Base-by-base conservation (phyloP, 35 echinoderm and acorn worm species). In the Strongylocentrotus purpuratus region DNA sequence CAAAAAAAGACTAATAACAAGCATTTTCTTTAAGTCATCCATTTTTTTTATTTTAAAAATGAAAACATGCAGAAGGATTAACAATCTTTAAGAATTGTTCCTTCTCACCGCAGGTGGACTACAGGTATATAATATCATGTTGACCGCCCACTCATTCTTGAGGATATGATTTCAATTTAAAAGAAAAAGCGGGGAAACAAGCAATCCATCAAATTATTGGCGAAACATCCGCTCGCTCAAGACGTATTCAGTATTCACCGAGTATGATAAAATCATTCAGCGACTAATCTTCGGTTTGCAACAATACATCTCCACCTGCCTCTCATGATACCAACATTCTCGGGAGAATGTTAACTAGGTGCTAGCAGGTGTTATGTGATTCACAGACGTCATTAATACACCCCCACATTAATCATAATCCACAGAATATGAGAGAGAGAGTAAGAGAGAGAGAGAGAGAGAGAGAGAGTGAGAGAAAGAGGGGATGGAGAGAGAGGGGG, bases 321-420 rank as follows among this genome's bases (percentile, higher is more conserved):
- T 78, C 28, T 22, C 65, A 78, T 22, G 22, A 28, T 28, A 78
- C 25, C 0, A 78, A 55, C 50, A 55, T 55, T 55, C 50, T 78
- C 65, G 8, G 65, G 65, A 78, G 65, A 78, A 78, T 78, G 65
- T 78, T 78, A 78, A 78, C 65, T 78, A 78, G 65, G 65, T 78
- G 22, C 65, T 78, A 78, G 65, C 65, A 78, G 65, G 65, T 78
- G 65, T 78, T 78, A 8, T n/a, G 25, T 78, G 28, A 28, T 22
- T 15, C 28, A n/a, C 65, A 78, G 28, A 78, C 65, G 65, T 78
- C 22, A 78, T 7, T 18, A 22, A 78, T 7, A 78, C 65, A 78
- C 52, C 52, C 65, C 65, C 65, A n/a, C 20, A 78, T 78, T 78
- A n/a, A 78, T 78, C 65, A 78, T 28, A 78, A 22, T 78, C 20